These are phyloP conservation scores for Gobio gobio DNA, from an alignment of 2,113 vertebrate species.

Conservation along the genomic window DNA sequence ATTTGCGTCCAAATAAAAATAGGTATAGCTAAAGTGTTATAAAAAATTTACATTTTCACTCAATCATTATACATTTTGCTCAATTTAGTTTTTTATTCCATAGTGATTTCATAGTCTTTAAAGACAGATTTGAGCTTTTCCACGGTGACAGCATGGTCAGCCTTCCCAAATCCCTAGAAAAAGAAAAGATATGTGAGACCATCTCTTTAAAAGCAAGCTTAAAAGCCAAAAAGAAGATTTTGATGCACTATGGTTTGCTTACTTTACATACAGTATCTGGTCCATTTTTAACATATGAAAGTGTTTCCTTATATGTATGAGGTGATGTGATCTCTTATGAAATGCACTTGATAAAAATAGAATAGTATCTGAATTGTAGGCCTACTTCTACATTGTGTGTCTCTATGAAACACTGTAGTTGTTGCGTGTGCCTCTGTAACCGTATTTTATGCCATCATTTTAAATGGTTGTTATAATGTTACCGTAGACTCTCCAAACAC, in stretches of 20 bases:
- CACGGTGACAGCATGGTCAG: constrained; percentile 84
- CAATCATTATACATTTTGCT: neutral
- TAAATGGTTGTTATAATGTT: constrained; percentile 16
- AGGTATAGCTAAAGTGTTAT: neutral
- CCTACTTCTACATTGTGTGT: neutral
- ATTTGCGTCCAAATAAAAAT: neutral
- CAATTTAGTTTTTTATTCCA: constrained; percentile 84
- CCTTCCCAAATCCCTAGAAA: constrained; percentile 87
- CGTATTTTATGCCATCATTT: constrained; percentile 44
- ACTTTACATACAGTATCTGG: neutral
- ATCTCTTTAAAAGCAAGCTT: neutral
- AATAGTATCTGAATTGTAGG: neutral
- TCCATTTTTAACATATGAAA: neutral
- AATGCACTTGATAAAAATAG: neutral
- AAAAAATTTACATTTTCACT: too few relatives aligned
- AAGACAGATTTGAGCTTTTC: constrained; percentile 83
- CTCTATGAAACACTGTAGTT: neutral
- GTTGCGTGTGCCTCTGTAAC: neutral
- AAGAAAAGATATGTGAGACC: constrained; percentile 15
- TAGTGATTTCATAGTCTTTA: constrained; percentile 83
- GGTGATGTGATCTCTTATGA: neutral
- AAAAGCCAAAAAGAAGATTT: neutral
- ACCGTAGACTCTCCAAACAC: constrained; percentile 90
- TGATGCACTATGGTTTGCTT: neutral
- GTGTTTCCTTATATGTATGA: neutral